phyloP scores from a whole-genome alignment of 2,888 invertebrate genomes.

The Chloromyia formosa region DNA sequence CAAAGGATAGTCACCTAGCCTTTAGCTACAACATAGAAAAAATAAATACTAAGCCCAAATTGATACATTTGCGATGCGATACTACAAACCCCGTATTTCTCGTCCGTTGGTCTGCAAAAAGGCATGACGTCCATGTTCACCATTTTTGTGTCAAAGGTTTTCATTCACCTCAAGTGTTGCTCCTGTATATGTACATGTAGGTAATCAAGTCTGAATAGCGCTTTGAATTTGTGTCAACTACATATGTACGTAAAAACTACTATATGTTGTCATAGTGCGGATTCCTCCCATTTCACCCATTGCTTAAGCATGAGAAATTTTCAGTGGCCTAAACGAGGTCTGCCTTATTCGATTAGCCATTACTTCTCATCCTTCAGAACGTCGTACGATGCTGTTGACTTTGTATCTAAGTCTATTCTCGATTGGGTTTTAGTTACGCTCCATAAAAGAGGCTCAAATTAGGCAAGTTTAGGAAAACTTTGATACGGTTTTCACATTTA shows the following conservation, averaged over 20 bases:
- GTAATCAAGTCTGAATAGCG: slow-evolving; percentile 18
- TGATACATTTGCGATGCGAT: no score
- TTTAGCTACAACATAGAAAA: no score
- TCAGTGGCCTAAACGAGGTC: slow-evolving; percentile 26
- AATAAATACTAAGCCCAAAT: no score
- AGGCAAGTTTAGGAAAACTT: slow-evolving; percentile 43
- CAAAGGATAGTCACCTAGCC: no score
- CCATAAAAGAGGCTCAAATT: slow-evolving; percentile 44
- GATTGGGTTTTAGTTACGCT: slow-evolving; percentile 44
- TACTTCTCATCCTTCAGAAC: slow-evolving; percentile 25
- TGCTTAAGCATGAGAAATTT: slow-evolving; percentile 3
- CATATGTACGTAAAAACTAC: neutral
- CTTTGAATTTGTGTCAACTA: slow-evolving; percentile 33
- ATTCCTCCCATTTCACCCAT: neutral
- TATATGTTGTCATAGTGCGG: neutral
- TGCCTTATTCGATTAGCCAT: slow-evolving; percentile 41
- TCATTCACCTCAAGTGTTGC: no score
- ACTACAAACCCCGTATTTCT: no score
- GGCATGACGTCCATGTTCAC: no score
- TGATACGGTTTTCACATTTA: slow-evolving; percentile 37
- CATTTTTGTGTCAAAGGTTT: no score
- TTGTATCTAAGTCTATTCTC: slow-evolving; percentile 38
- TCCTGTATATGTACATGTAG: neutral
- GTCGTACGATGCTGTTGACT: slow-evolving; percentile 15
- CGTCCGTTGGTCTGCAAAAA: no score